phyloP scores from a whole-genome alignment of 2,797 vertebrate species.

The Knipowitschia caucasica region DNA sequence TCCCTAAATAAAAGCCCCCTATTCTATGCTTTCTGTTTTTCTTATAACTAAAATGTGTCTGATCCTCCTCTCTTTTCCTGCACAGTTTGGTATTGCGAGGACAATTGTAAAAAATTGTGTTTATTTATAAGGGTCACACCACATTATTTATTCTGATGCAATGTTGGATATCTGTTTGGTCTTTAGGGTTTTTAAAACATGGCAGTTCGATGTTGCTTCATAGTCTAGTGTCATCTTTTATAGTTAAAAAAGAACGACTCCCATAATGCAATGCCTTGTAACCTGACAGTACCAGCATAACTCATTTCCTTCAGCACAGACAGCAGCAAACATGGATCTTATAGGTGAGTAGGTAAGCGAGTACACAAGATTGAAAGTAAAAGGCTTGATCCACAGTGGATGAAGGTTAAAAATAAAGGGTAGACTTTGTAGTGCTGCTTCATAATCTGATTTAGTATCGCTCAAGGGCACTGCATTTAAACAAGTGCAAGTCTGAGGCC shows the following conservation, averaged over 20 bases:
- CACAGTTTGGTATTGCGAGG: not conserved
- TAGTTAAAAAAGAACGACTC: not conserved
- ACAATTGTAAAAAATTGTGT: not conserved
- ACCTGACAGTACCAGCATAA: constrained; percentile 2
- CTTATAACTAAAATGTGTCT: not conserved
- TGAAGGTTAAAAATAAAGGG: constrained; percentile 23
- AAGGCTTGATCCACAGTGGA: not conserved
- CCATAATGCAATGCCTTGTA: not conserved
- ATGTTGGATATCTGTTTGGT: not conserved
- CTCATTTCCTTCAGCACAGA: constrained; percentile 1
- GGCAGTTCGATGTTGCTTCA: not conserved
- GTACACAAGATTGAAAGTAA: constrained; percentile 16
- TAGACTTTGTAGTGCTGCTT: constrained; percentile 4
- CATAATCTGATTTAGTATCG: constrained; percentile 16
- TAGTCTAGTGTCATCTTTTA: not conserved
- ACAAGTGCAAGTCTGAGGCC: constrained; percentile 13
- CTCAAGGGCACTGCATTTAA: constrained; percentile 20
- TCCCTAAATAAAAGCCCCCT: too few relatives aligned
- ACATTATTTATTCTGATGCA: constrained; percentile 5
- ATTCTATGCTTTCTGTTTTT: not conserved
- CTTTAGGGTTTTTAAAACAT: not conserved
- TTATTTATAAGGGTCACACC: not conserved
- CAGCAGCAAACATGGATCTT: not conserved
- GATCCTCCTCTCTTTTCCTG: not conserved
- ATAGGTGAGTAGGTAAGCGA: not conserved